Percentiles rank a stretch among this genome's conserved stretches.
phyloP scores from a whole-genome alignment of 53 echinoderm and acorn worm genomes.

The Astropecten irregularis region DNA sequence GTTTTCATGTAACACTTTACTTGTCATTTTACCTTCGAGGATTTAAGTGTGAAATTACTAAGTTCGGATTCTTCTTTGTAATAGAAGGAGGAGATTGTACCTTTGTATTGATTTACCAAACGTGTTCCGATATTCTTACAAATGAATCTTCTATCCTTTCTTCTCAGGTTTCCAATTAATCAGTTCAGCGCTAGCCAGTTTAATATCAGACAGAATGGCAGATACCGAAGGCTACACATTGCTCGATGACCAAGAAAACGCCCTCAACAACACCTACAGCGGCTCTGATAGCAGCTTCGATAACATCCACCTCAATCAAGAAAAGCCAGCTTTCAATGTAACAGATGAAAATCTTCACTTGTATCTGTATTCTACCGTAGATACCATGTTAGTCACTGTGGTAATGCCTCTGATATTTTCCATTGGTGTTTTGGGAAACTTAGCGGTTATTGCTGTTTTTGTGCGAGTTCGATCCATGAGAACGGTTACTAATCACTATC shows the following conservation, averaged over 20 bases:
- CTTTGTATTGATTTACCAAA: no score
- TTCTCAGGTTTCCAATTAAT: no score
- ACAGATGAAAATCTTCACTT: slow-evolving; percentile 50
- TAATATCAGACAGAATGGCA: no score
- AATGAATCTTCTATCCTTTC: no score
- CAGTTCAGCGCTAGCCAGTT: no score
- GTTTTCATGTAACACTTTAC: no score
- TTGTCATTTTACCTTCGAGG: no score
- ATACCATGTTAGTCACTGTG: slow-evolving; percentile 77
- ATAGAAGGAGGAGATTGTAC: no score
- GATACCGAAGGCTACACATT: slow-evolving; percentile 17
- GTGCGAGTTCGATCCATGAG: slow-evolving; percentile 77
- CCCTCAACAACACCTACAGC: slow-evolving; percentile 2
- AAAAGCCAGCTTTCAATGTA: slow-evolving; percentile 35
- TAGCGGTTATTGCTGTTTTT: slow-evolving; percentile 85
- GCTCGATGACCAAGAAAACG: not conserved
- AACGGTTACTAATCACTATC: slow-evolving; percentile 92
- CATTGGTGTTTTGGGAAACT: slow-evolving; percentile 91
- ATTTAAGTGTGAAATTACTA: no score
- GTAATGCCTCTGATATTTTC: slow-evolving; percentile 92
- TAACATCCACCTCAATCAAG: not conserved
- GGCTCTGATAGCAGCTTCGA: not conserved
- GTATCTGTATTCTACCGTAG: slow-evolving; percentile 74
- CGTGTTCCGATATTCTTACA: no score
- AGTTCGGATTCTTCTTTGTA: no score